A percentile compares a stretch with the other conserved stretches of the same genome.
phyloP scores from a whole-genome alignment of 2,888 invertebrate species.

The Bursaphelenchus okinawaensis region DNA sequence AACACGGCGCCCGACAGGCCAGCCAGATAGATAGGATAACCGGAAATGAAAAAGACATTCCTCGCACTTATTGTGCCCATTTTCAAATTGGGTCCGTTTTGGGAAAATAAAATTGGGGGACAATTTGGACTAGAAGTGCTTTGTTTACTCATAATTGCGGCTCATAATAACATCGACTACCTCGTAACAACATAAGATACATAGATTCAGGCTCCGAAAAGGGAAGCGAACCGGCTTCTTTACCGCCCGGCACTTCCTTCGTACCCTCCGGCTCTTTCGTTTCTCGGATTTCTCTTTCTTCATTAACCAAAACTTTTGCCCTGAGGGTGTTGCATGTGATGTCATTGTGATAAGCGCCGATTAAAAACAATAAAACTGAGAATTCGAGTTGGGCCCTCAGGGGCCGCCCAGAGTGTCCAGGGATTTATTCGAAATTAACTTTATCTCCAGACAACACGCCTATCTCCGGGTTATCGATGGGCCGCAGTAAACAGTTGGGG shows the following conservation, averaged over 20 bases:
- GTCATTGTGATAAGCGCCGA: not conserved
- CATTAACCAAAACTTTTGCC: not conserved
- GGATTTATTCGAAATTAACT: not conserved
- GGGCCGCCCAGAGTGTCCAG: not conserved
- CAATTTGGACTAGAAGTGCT: too few relatives aligned
- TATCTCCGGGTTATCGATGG: too few relatives aligned
- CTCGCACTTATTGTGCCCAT: not conserved
- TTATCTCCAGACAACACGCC: too few relatives aligned
- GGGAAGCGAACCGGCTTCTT: not conserved
- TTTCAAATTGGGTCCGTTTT: not conserved
- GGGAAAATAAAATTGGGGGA: too few relatives aligned
- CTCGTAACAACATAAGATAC: too few relatives aligned
- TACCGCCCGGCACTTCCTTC: not conserved
- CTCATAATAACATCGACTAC: too few relatives aligned
- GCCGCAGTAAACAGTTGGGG: too few relatives aligned
- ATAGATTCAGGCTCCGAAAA: not conserved
- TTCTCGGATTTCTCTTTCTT: not conserved
- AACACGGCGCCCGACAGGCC: not conserved
- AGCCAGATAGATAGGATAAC: not conserved
- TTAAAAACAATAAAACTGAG: not conserved
- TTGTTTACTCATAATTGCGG: too few relatives aligned
- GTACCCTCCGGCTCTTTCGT: not conserved
- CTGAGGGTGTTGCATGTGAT: not conserved
- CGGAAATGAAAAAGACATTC: not conserved
- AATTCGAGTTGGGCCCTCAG: not conserved